Conservation (phyloP, 2,113 vertebrate genomes). For the Solea senegalensis region DNA sequence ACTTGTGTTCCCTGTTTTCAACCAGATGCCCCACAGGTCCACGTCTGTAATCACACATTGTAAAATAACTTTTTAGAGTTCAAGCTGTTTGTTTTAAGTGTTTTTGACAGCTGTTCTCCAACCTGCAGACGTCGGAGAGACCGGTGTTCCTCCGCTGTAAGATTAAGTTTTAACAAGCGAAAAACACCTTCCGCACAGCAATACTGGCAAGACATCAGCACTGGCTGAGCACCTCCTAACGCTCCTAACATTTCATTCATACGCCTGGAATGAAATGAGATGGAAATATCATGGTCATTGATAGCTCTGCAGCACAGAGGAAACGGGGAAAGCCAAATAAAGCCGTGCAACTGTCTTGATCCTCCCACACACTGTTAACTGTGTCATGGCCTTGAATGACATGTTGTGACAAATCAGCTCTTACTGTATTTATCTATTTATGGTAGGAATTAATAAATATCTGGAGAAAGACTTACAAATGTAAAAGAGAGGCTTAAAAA, state of each 20-base stretch:
- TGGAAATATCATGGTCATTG: constrained; percentile 57
- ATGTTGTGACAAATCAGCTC: constrained; percentile 1
- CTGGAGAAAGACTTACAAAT: neutral
- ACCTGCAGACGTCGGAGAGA: constrained; percentile 26
- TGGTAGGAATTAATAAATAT: neutral
- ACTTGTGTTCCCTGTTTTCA: constrained; percentile 41
- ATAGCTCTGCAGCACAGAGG: constrained; percentile 45
- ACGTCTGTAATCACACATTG: constrained; percentile 68
- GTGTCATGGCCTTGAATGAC: constrained; percentile 26
- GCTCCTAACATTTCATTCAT: constrained; percentile 16
- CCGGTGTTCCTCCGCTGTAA: constrained; percentile 17
- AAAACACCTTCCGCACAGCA: constrained; percentile 27
- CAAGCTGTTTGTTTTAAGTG: constrained; percentile 50
- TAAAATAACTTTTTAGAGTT: constrained; percentile 68
- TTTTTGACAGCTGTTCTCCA: constrained; percentile 67
- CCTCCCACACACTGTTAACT: constrained; percentile 22
- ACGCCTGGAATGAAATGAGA: constrained; percentile 42
- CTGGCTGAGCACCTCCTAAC: constrained; percentile 4
- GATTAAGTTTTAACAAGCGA: constrained; percentile 32
- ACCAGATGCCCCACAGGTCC: constrained; percentile 54
- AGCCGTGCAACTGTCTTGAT: constrained; percentile 34
- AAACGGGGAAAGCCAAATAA: constrained; percentile 44
- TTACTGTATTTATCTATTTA: neutral
- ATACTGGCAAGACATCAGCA: constrained; percentile 19
- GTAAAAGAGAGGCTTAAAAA: no score